Base-by-base conservation (phyloP, 2,888 invertebrate species). In the Meloe dianella region DNA sequence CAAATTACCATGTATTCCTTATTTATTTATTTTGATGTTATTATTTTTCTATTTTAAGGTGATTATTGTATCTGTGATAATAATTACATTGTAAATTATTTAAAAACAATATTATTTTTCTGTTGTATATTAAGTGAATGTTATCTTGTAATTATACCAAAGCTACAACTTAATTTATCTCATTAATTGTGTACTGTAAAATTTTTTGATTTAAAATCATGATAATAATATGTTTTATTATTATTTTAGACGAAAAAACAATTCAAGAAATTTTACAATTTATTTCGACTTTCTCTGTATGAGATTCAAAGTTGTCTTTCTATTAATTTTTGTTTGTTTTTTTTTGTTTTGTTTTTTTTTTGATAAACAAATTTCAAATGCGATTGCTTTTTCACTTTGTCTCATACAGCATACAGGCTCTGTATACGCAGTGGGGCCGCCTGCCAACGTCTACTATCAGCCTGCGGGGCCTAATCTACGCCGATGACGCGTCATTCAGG, bases 391-490 rank as follows among this genome's bases (percentile, higher is more conserved):
- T 83, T 81, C 81, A 81, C 80, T 83, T 84, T 84, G 83, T 84
- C 84, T 84, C 83, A 82, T 84, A 84, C 84, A 84, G 84, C 84
- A 81, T 84, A 84, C 83, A 84, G 83, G 83, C 83, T 84, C 82
- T 84, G 83, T 83, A 81, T 84, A 80, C 82, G 83, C 80, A 83
- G 83, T 80, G 83, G 84, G 82, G 84, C 86, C 85, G 79, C 85
- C 85, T 80, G 80, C 82, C 80, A 81, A 75, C 84, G 81, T 77
- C 84, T 79, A 80, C 84, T 78, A 79, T 85, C 82, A 83, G 85
- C 82, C 85, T 84, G 79, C 85, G 85, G 85, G 86, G 83, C 83
- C 84, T 85, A 85, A 84, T 80, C 88, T 81, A 77, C 81, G 78
- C 79, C 80, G 80, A 80, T 81, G 78, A 76, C 83, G 83, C 81